Percentiles rank a stretch among this genome's conserved stretches.
These are phyloP conservation scores for Sycobia sp. DNA, from an alignment of 1,140 invertebrate species.

Conservation along the genomic window DNA sequence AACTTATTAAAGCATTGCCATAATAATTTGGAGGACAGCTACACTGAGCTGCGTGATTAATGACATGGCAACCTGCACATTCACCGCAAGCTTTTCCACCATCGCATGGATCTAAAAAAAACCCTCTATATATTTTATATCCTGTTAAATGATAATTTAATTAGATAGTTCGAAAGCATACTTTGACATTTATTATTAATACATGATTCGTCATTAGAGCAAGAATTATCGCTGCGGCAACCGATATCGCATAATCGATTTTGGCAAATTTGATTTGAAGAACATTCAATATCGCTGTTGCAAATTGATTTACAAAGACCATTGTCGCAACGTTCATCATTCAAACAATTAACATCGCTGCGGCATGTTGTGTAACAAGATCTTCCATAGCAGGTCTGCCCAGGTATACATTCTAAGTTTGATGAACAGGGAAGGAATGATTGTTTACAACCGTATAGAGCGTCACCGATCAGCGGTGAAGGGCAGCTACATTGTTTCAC, in stretches of 20 bases:
- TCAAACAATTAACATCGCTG: conserved; percentile 80
- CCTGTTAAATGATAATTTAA: no score
- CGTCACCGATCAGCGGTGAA: conserved; percentile 73
- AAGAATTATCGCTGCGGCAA: conserved; percentile 82
- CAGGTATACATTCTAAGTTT: conserved; percentile 70
- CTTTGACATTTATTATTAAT: conserved; percentile 81
- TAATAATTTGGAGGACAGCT: conserved; percentile 80
- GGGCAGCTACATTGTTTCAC: conserved; percentile 77
- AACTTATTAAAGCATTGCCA: conserved; percentile 79
- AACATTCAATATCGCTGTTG: conserved; percentile 82
- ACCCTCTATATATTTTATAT: neutral
- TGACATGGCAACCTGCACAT: conserved; percentile 81
- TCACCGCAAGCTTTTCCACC: conserved; percentile 73
- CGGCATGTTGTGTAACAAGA: conserved; percentile 77
- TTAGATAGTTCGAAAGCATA: conserved; percentile 48
- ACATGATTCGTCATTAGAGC: conserved; percentile 75
- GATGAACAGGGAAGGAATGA: conserved; percentile 67
- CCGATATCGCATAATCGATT: conserved; percentile 84
- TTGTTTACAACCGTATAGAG: conserved; percentile 74
- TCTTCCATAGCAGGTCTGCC: conserved; percentile 74
- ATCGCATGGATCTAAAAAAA: conserved; percentile 75
- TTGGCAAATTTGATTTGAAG: conserved; percentile 81
- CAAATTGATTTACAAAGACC: conserved; percentile 82
- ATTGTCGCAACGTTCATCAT: conserved; percentile 81
- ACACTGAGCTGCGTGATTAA: conserved; percentile 83